Conservation (phyloP, 2,888 invertebrate genomes). For the Hirtodrosophila alboralis region DNA sequence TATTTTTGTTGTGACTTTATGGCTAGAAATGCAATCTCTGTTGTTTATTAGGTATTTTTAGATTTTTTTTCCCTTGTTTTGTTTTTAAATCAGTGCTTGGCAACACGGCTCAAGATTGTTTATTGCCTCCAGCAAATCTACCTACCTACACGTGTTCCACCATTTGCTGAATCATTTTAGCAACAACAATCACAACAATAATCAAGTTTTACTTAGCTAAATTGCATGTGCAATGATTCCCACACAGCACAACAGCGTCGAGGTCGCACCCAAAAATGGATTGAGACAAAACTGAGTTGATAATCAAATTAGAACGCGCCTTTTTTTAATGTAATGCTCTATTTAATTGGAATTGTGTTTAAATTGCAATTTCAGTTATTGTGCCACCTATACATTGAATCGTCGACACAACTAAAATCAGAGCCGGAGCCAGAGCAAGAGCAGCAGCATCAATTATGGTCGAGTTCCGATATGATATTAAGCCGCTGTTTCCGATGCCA, state of each 20-base stretch:
- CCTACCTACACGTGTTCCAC: conserved; percentile 47
- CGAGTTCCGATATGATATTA: conserved; percentile 86
- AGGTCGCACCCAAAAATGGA: conserved; percentile 47
- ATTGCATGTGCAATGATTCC: conserved; percentile 68
- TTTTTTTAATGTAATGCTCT: conserved; percentile 62
- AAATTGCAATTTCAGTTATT: conserved; percentile 47
- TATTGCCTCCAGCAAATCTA: conserved; percentile 33
- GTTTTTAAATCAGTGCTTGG: conserved; percentile 2
- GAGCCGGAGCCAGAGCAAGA: conserved; percentile 12
- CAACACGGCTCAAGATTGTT: conserved; percentile 19
- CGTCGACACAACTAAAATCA: conserved; percentile 21
- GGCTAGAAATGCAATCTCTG: no score
- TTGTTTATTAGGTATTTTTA: no score
- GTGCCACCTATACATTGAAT: conserved; percentile 28
- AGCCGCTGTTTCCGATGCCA: conserved; percentile 85
- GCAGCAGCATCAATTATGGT: conserved; percentile 78
- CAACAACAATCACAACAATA: conserved; percentile 19
- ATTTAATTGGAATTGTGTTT: conserved; percentile 63
- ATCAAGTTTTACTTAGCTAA: conserved; percentile 31
- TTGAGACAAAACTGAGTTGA: conserved; percentile 30
- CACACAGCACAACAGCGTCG: no score
- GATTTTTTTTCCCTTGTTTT: no score
- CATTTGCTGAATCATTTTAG: conserved; percentile 55
- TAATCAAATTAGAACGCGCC: conserved; percentile 61
- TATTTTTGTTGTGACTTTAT: no score